A percentile compares a stretch with the other conserved stretches of the same genome.
Evolutionary conservation across 2,797 vertebrate species (phyloP).

Genomic region (Scolopax bukidnonensis): DNA sequence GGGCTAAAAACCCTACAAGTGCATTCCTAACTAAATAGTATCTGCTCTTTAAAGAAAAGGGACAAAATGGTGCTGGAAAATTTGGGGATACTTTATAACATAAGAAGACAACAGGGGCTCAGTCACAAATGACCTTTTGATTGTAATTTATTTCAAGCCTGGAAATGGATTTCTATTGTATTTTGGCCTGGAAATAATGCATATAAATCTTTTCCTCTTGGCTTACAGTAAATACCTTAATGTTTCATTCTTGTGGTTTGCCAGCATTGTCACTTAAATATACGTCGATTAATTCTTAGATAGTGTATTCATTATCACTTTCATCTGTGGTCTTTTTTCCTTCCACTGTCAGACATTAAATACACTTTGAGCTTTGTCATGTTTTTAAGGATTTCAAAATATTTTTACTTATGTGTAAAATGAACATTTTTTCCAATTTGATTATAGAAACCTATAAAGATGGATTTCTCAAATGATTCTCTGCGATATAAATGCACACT

Average conservation of each 20-base stretch:
- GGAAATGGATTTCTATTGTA: slow-evolving; percentile 4
- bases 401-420: neutral
- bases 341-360: neutral
- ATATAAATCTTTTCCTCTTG: slow-evolving; percentile 86
- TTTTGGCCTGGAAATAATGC: slow-evolving; percentile 38
- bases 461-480: slow-evolving; percentile 32
- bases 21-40: slow-evolving; percentile 20
- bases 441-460: neutral
- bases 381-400: neutral
- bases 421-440: neutral
- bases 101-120: neutral
- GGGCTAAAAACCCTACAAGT: neutral
- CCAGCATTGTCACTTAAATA: slow-evolving; percentile 39
- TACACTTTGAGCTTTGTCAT: neutral
- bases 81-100: neutral
- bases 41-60: slow-evolving; percentile 24
- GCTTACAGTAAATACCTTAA: slow-evolving; percentile 91
- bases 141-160: slow-evolving; percentile 29
- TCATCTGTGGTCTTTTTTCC: neutral
- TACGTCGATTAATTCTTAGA: neutral
- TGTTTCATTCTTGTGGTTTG: slow-evolving; percentile 78
- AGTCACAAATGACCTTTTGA: neutral
- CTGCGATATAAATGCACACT: slow-evolving; percentile 30
- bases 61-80: slow-evolving; percentile 28
- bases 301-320: neutral